phyloP scores from a whole-genome alignment of 1,140 invertebrate genomes.

The Anastatus disparis region DNA sequence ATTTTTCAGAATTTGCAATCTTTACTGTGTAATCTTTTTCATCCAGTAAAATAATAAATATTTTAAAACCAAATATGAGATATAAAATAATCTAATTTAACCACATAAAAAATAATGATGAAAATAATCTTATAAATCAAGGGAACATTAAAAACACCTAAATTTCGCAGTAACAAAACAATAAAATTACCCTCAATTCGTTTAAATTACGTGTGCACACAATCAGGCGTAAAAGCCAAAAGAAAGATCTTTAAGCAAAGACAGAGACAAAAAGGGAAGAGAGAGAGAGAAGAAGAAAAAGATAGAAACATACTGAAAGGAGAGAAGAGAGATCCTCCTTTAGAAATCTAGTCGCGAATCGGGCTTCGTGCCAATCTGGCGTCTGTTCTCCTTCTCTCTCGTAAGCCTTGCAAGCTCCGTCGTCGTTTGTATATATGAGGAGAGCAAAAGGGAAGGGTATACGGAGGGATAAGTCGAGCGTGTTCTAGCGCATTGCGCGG shows the following conservation, averaged over 20 bases:
- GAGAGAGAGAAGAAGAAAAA: not conserved
- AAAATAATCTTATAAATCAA: no score
- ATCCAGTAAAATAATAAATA: no score
- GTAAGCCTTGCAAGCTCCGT: not conserved
- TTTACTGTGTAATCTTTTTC: no score
- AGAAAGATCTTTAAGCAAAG: not conserved
- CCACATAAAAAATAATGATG: no score
- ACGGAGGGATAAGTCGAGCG: conserved; percentile 36
- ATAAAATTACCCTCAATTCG: conserved; percentile 19
- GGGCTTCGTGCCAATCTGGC: conserved; percentile 40
- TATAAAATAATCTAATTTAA: no score
- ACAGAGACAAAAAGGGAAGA: not conserved
- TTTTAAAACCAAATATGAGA: no score
- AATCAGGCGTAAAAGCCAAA: not conserved
- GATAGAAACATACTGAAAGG: conserved; percentile 16
- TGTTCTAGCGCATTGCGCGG: conserved; percentile 14
- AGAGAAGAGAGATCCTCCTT: not conserved
- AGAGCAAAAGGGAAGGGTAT: no score
- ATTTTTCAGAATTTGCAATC: no score
- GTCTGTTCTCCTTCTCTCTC: not conserved
- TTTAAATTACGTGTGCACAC: conserved; percentile 4
- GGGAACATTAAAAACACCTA: not conserved
- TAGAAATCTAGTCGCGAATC: conserved; percentile 40
- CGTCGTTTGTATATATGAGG: no score
- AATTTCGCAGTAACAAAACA: conserved; percentile 20